Percentiles rank a stretch among this genome's conserved stretches.
These are phyloP conservation scores for Cotesia glomerata DNA, from an alignment of 1,140 invertebrate genomes.

Conservation along the genomic window DNA sequence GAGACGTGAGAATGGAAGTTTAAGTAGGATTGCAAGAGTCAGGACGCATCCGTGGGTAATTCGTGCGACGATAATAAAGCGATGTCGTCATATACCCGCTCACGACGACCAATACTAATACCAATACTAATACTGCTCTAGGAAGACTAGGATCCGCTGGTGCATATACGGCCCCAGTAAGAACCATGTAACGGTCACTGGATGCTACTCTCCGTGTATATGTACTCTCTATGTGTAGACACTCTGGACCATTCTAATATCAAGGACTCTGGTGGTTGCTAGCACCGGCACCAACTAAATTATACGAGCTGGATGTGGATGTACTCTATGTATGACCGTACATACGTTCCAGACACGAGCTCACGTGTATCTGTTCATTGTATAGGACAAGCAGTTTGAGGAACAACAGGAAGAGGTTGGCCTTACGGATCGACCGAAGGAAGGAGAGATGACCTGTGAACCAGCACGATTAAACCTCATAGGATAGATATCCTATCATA, in stretches of 20 bases:
- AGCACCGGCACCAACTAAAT: slow-evolving; percentile 14
- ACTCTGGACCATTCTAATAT: slow-evolving; percentile 59
- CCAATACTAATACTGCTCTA: neutral
- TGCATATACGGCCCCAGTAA: slow-evolving; percentile 1
- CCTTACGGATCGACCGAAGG: slow-evolving; percentile 38
- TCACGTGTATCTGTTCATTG: neutral
- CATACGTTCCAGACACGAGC: no score
- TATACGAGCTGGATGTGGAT: neutral
- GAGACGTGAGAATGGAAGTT: slow-evolving; percentile 9
- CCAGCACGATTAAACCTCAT: slow-evolving; percentile 53
- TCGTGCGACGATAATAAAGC: slow-evolving; percentile 25
- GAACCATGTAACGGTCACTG: slow-evolving; percentile 50
- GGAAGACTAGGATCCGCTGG: neutral
- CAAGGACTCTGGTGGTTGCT: slow-evolving; percentile 48
- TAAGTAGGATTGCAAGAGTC: neutral
- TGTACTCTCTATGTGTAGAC: slow-evolving; percentile 23
- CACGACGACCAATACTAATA: neutral
- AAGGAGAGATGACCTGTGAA: slow-evolving; percentile 46
- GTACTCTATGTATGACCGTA: neutral
- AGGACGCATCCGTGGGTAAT: slow-evolving; percentile 16
- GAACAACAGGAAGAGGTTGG: slow-evolving; percentile 37
- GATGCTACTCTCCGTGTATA: neutral
- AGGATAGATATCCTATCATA: slow-evolving; percentile 39
- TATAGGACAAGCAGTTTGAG: slow-evolving; percentile 3
- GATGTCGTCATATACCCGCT: slow-evolving; percentile 8